Evolutionary conservation across 2,113 vertebrate genomes (phyloP), one percentile per base, ranked within the genome.

Genomic region (Haemorhous mexicanus): DNA sequence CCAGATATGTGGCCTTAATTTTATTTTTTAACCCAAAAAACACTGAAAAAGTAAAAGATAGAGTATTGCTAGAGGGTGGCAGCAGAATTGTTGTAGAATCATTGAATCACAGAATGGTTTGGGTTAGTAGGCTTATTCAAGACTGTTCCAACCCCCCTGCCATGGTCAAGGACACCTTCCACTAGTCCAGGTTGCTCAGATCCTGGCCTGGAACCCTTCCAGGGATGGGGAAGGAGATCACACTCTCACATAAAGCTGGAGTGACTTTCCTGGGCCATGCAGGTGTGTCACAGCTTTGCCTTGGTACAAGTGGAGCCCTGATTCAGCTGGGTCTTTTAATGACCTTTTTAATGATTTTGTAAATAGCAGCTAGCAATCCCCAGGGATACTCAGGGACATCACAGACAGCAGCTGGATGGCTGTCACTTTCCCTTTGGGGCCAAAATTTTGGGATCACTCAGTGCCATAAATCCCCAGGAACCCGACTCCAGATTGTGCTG

Each of bases 21-120:
- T 76, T 67, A 23, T 27, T 49, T 75, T 50, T 66, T 55, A 22
- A 21, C 14, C 6, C 6, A 2, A 28, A 33, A 30, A 64, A 17
- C 2, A 19, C 11, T 0, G 0, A 27, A 20, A 43, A 56, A 16
- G 7, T 23, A 41, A 62, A 33, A 21, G 2, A 66, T 1, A 43
- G 18, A 83, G 14, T 39, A 28, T n/a, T 70, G 7, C 28, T 78
- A 32, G 13, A 62, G 37, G 5, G 2, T 68, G 32, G 27, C 19
- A 32, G 33, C 24, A 75, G 46, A 27, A 46, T 30, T 53, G 20
- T n/a, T 47, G 47, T 0, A 10, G 39, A 68, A 41, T 41, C 28
- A n/a, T 22, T n/a, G n/a, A 81, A 44, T 33, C 27, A 35, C 52
- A 28, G 18, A 52, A 52, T 20, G 33, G 5, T 61, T 61, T 68